Conservation (phyloP, 2,113 vertebrate genomes). For the Rhinolophus ferrumequinum region DNA sequence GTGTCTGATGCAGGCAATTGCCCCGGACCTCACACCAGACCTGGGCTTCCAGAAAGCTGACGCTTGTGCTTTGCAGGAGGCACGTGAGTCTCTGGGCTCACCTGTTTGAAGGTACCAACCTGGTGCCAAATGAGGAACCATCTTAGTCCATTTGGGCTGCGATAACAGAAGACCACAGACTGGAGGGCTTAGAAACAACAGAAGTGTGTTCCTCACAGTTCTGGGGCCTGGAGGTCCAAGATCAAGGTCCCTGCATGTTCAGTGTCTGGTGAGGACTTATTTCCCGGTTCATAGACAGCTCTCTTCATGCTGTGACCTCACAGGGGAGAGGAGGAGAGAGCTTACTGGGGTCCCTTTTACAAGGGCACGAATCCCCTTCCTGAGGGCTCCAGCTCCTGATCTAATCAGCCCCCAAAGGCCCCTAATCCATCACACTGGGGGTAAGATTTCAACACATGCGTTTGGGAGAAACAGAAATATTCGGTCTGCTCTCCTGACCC, state of each 20-base stretch:
- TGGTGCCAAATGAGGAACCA: not conserved
- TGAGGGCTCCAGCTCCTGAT: not conserved
- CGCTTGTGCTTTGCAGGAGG: not conserved
- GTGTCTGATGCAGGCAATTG: not conserved
- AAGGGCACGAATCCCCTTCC: not conserved
- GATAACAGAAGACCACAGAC: not conserved
- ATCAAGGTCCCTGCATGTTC: not conserved
- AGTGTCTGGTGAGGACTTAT: not conserved
- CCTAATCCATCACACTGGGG: not conserved
- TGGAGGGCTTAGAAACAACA: not conserved
- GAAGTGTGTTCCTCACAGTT: not conserved
- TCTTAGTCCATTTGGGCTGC: not conserved
- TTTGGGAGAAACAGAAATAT: not conserved
- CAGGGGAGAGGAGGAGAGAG: not conserved
- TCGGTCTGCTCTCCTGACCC: too few relatives aligned
- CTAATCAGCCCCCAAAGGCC: not conserved
- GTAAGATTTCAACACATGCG: not conserved
- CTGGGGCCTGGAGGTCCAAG: not conserved
- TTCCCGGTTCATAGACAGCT: not conserved
- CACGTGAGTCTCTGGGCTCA: not conserved
- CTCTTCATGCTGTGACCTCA: not conserved
- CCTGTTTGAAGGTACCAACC: not conserved
- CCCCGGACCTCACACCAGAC: not conserved
- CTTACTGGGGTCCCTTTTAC: not conserved
- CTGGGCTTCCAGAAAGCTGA: not conserved